These are phyloP conservation scores for Metacarcinus magister DNA, from an alignment of 2,888 invertebrate species.

Conservation along the genomic window DNA sequence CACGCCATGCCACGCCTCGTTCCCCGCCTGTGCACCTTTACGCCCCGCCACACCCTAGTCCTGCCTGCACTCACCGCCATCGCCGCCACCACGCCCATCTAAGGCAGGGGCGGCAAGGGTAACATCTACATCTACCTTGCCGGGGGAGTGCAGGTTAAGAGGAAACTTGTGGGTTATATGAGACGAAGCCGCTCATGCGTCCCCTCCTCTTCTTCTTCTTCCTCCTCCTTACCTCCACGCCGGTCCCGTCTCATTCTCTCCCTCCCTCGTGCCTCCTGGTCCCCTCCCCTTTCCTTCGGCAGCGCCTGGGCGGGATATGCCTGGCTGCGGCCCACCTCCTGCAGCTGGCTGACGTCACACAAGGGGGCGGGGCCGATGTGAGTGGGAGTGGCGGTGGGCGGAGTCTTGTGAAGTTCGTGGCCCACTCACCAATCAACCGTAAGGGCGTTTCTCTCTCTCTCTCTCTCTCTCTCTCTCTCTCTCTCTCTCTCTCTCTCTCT, in stretches of 20 bases:
- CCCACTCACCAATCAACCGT: conserved; percentile 21
- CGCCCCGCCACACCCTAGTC: neutral
- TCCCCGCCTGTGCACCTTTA: neutral
- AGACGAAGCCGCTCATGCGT: neutral
- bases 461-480: conserved; percentile 50
- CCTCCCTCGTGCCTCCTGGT: neutral
- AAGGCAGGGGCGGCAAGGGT: neutral
- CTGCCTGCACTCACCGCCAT: conserved; percentile 1
- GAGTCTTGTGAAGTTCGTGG: conserved; percentile 1
- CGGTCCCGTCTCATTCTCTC: neutral
- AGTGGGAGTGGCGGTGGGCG: conserved; percentile 62
- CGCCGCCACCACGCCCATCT: neutral
- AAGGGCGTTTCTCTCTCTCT: conserved; percentile 46
- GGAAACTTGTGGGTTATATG: neutral
- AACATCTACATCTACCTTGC: no score
- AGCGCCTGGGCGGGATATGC: conserved; percentile 6
- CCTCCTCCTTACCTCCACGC: neutral
- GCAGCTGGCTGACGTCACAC: conserved; percentile 47
- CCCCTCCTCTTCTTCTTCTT: neutral
- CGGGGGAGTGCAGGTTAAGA: neutral
- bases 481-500: conserved; percentile 43
- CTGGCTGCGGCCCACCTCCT: neutral
- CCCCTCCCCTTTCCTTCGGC: neutral
- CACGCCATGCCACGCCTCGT: neutral
- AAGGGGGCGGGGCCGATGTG: conserved; percentile 33